Evolutionary conservation across 2,113 vertebrate genomes (phyloP), one percentile per base, ranked within the genome.

Genomic region (Donacobius atricapilla): DNA sequence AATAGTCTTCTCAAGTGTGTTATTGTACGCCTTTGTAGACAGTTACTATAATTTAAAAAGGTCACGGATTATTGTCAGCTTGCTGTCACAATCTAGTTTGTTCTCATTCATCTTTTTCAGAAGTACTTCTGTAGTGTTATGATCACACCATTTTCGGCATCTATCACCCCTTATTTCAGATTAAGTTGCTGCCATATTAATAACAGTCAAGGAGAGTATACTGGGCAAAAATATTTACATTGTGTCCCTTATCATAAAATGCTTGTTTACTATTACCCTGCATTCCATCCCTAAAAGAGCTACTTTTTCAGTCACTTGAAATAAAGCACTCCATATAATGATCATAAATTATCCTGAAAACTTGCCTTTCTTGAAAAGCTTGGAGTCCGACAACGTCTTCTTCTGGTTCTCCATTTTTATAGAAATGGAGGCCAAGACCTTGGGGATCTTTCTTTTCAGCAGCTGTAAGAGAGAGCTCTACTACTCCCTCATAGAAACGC

Each of bases 401-500:
- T 95, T 99, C 99, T n/a, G 99, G 99, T 95, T 99, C 99, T 87
- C 99, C 99, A 42, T 99, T 99, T 97, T 99, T 99, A 97, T 99
- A 99, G 95, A 99, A 99, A 97, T 99, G 99, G 60, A 99, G 99
- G 11, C 99, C 99, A 65, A 99, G 98, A 40, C 99, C 98, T 95
- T 99, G 99, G 15, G 99, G 99, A 95, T 99, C 99, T 94, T 99
- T 99, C 75, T 99, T 99, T 92, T 96, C 99, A 40, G 99, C 99
- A 64, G 99, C 99, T 45, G 99, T 99, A 64, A 99, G 99, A 73
- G 98, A 99, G 68, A 99, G 97, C 97, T 99, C 99, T 50, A 99
- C 98, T 27, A 99, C 99, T 10, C 99, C 99, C 97, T 99, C 99
- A 69, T 99, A 99, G 96, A 99, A 99, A 83, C 99, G 99, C 77